Evolutionary conservation across 2,888 invertebrate species (phyloP).

Genomic region (Meiosimyza platycephala): DNA sequence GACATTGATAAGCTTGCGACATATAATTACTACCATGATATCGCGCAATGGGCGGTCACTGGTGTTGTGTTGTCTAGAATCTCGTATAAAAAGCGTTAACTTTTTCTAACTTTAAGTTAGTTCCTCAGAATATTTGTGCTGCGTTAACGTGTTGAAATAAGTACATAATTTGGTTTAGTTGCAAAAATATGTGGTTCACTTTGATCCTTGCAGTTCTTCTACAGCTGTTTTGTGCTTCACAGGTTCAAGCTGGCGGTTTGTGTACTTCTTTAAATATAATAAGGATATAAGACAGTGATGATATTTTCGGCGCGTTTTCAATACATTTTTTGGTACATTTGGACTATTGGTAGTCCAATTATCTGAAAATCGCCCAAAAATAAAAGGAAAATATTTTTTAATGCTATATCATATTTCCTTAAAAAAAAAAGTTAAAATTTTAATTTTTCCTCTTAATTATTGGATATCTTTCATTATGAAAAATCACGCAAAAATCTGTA

Average conservation of each 20-base stretch:
- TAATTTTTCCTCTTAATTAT: too few species aligned
- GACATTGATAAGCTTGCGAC: constrained; percentile 21
- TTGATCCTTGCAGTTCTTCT: background rate
- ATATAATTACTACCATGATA: background rate
- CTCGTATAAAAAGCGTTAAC: constrained; percentile 28
- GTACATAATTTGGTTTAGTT: background rate
- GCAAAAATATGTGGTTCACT: background rate
- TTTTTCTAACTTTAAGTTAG: constrained; percentile 22
- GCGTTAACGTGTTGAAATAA: background rate
- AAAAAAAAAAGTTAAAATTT: too few species aligned
- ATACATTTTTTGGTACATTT: too few species aligned
- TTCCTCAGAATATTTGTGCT: constrained; percentile 10
- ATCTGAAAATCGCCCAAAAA: too few species aligned
- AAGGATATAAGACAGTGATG: background rate
- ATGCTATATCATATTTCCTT: too few species aligned
- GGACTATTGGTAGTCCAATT: background rate
- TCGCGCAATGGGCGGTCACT: constrained; percentile 40
- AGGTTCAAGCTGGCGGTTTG: constrained; percentile 47
- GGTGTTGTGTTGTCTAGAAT: background rate
- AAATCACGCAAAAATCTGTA: too few species aligned
- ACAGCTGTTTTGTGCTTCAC: constrained; percentile 34
- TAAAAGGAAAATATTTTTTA: too few species aligned
- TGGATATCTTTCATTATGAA: too few species aligned
- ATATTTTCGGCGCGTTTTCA: too few species aligned
- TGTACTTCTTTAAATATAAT: background rate